Percentiles rank a stretch among this genome's conserved stretches.
phyloP scores from a whole-genome alignment of 2,797 vertebrate genomes.

The Calcarius lapponicus region DNA sequence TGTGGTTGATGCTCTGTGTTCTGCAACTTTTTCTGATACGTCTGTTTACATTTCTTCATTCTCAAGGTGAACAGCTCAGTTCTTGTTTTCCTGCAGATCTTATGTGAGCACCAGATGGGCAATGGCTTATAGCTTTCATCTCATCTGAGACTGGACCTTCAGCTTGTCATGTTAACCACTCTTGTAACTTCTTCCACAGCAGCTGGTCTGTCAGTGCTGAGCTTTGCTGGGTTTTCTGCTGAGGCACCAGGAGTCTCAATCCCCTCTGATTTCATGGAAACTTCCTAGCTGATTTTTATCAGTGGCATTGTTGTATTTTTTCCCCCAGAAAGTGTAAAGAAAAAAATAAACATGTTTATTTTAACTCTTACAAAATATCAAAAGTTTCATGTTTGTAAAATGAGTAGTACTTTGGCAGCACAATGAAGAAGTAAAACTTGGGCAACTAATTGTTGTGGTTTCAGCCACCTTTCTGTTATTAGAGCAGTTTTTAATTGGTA shows the following conservation, averaged over 20 bases:
- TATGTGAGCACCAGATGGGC: background rate
- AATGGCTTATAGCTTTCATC: background rate
- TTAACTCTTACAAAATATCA: background rate
- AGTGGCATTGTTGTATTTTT: background rate
- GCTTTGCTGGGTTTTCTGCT: background rate
- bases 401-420: background rate
- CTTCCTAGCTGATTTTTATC: background rate
- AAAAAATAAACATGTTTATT: background rate
- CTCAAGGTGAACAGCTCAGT: background rate
- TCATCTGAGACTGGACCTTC: background rate
- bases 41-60: conserved; percentile 4
- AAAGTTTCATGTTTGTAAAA: background rate
- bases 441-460: background rate
- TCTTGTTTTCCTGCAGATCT: background rate
- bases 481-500: background rate
- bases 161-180: background rate
- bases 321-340: background rate
- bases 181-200: background rate
- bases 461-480: background rate
- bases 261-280: background rate
- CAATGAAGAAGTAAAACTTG: background rate
- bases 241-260: background rate
- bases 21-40: background rate
- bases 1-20: background rate
- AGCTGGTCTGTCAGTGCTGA: background rate